Evolutionary conservation across 2,113 vertebrate genomes (phyloP).

Genomic region (Corythaeola cristata): DNA sequence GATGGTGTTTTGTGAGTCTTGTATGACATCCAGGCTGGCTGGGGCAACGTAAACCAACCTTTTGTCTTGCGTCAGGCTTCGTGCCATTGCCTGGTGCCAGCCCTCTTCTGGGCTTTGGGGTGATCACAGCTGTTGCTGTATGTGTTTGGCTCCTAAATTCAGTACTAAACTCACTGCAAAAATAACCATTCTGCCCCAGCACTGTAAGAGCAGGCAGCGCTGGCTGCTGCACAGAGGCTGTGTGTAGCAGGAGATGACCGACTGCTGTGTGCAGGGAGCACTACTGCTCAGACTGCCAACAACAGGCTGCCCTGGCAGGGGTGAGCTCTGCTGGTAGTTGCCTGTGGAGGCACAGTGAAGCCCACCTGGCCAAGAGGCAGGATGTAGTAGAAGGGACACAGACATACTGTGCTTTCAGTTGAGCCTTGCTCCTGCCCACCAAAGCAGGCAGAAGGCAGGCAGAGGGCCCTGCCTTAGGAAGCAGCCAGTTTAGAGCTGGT

Average conservation of each 20-base stretch:
- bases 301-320: neutral
- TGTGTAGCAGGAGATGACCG: neutral
- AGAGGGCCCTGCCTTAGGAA: neutral
- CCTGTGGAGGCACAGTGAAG: neutral
- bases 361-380: neutral
- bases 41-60: neutral
- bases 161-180: neutral
- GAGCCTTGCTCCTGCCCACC: neutral
- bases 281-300: neutral
- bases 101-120: neutral
- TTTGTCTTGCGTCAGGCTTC: neutral
- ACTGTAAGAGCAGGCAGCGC: rapidly evolving
- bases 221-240: neutral
- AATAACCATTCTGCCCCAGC: neutral
- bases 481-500: neutral
- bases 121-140: neutral
- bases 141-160: neutral
- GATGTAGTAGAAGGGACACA: neutral
- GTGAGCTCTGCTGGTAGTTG: neutral
- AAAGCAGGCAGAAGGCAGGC: neutral
- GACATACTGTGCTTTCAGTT: neutral
- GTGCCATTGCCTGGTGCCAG: neutral
- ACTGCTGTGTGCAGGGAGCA: rapidly evolving
- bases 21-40: neutral
- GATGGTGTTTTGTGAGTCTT: neutral